Percentiles rank a stretch among this genome's conserved stretches.
Evolutionary conservation across 1,140 invertebrate species (phyloP).

Genomic region (Anoplolepis gracilipes): DNA sequence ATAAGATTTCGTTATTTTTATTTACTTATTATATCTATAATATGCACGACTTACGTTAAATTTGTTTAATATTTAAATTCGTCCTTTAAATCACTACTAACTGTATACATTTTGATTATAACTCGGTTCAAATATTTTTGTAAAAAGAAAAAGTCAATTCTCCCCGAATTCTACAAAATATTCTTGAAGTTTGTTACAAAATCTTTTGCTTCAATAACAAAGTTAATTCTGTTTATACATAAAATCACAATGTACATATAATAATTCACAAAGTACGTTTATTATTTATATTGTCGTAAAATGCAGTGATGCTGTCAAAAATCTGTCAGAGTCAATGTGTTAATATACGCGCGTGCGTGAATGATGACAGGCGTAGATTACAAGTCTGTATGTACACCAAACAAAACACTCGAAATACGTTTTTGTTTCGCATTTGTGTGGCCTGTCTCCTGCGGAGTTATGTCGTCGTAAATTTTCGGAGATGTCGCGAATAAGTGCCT

Average conservation of each 20-base stretch:
- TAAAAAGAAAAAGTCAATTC: not conserved
- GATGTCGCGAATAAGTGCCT: constrained; percentile 49
- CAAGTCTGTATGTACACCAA: constrained; percentile 18
- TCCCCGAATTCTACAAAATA: not conserved
- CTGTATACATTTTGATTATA: too few species aligned
- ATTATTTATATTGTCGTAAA: constrained; percentile 26
- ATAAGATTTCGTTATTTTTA: not conserved
- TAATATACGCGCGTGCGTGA: constrained; percentile 31
- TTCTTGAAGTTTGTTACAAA: not conserved
- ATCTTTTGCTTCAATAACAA: not conserved
- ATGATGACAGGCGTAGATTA: constrained; percentile 49
- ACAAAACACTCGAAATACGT: constrained; percentile 53
- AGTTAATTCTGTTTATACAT: not conserved
- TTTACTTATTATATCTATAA: not conserved
- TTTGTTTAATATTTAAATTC: not conserved
- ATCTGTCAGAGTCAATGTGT: constrained; percentile 32
- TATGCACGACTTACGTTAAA: not conserved
- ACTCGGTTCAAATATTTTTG: constrained; percentile 3
- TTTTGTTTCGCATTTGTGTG: constrained; percentile 46
- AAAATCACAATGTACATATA: not conserved
- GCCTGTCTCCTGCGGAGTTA: constrained; percentile 36
- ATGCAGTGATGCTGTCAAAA: constrained; percentile 13
- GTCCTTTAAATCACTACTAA: too few species aligned
- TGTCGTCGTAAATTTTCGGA: constrained; percentile 51
- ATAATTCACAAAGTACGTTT: constrained; percentile 8